Evolutionary conservation across 2,888 invertebrate species (phyloP).

Genomic region (Spialia ferax): DNA sequence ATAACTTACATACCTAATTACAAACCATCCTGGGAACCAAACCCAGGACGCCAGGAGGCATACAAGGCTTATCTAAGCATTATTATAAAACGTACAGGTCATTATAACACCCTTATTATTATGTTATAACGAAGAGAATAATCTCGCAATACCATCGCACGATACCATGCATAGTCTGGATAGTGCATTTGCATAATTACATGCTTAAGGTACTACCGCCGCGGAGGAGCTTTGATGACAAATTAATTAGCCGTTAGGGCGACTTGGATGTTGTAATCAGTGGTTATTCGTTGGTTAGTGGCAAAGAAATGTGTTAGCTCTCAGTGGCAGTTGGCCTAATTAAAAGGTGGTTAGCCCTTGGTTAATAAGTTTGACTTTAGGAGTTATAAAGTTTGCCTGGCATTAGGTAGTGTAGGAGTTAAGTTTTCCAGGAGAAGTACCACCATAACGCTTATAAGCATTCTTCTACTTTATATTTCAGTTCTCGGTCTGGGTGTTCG

Average conservation of each 20-base stretch:
- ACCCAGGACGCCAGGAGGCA: no score
- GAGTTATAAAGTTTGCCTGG: no score
- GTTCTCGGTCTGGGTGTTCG: no score
- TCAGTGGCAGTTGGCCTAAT: no score
- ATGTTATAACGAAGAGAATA: slow-evolving; percentile 25
- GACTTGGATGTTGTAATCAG: slow-evolving; percentile 3
- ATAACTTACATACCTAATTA: not conserved
- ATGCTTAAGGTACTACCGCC: slow-evolving; percentile 5
- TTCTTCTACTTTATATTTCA: no score
- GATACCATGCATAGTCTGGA: slow-evolving; percentile 9
- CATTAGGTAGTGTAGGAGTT: no score
- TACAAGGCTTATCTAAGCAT: not conserved
- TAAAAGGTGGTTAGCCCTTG: no score
- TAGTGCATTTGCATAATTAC: slow-evolving; percentile 30
- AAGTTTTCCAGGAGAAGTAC: no score
- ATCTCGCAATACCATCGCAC: slow-evolving; percentile 19
- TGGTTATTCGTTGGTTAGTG: not conserved
- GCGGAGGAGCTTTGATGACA: slow-evolving; percentile 23
- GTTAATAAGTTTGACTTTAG: no score
- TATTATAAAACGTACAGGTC: slow-evolving; percentile 15
- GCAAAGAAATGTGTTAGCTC: not conserved
- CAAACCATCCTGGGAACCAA: not conserved
- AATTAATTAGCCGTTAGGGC: slow-evolving; percentile 22
- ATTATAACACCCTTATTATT: slow-evolving; percentile 13
- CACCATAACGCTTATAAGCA: no score